Conservation (phyloP, 2,888 invertebrate species). For the Hydraecia micacea region DNA sequence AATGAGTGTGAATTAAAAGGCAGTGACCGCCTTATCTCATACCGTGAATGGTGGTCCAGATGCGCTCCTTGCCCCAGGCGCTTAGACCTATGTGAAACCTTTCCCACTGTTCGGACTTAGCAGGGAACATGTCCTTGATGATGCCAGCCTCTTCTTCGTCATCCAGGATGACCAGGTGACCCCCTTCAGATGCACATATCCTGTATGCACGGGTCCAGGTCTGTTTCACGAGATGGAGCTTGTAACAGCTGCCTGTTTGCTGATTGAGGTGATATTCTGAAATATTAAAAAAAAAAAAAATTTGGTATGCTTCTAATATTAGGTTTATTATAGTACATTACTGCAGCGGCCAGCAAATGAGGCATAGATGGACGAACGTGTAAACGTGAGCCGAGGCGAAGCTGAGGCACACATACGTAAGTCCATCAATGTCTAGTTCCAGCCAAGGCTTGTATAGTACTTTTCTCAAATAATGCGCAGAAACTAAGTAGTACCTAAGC, state of each 20-base stretch:
- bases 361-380: too few relatives aligned
- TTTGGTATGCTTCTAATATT: neutral
- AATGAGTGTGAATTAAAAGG: neutral
- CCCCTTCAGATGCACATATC: conserved; percentile 40
- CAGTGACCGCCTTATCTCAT: neutral
- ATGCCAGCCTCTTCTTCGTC: conserved; percentile 29
- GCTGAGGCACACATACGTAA: too few relatives aligned
- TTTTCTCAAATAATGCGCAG: too few relatives aligned
- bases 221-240: conserved; percentile 13
- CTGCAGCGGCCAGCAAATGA: too few relatives aligned
- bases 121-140: conserved; percentile 25
- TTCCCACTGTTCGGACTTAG: conserved; percentile 1
- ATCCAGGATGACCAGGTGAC: conserved; percentile 44
- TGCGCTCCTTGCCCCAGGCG: conserved; percentile 28
- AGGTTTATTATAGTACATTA: too few relatives aligned
- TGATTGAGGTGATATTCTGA: conserved; percentile 36
- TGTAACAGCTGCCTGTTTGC: conserved; percentile 52
- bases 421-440: too few relatives aligned
- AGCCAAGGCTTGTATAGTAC: too few relatives aligned
- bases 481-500: too few relatives aligned
- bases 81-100: conserved; percentile 22
- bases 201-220: conserved; percentile 31
- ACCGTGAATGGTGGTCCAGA: conserved; percentile 31
- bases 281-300: neutral
- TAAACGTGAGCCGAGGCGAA: too few relatives aligned